A percentile compares a stretch with the other conserved stretches of the same genome.
Evolutionary conservation across 2,888 invertebrate genomes (phyloP).

Genomic region (Drosophila pseudotalamancana): DNA sequence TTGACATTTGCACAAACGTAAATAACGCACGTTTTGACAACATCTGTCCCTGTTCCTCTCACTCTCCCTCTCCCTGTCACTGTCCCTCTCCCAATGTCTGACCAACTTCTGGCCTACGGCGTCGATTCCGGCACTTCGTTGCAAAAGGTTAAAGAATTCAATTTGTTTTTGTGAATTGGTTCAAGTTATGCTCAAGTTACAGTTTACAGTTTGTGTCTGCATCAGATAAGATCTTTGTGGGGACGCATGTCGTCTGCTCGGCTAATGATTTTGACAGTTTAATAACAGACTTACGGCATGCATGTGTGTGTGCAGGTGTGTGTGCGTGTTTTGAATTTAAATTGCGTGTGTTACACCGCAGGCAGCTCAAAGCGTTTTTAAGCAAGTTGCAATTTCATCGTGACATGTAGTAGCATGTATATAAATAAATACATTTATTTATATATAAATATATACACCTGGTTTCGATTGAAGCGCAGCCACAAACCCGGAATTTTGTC

Average conservation of each 20-base stretch:
- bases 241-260: conserved; percentile 2
- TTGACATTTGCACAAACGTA: conserved; percentile 33
- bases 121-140: conserved; percentile 10
- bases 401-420: too few species aligned
- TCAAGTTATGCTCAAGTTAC: conserved; percentile 39
- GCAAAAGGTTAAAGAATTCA: conserved; percentile 36
- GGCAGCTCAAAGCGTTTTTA: conserved; percentile 11
- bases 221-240: conserved; percentile 3
- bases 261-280: conserved; percentile 62
- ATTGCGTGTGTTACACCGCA: conserved; percentile 28
- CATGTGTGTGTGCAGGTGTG: conserved; percentile 5
- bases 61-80: too few species aligned
- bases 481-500: conserved; percentile 8
- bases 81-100: not conserved
- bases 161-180: conserved; percentile 46
- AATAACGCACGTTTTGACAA: not conserved
- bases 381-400: conserved; percentile 9
- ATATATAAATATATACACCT: conserved; percentile 6
- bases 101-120: conserved; percentile 21
- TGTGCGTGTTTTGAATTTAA: conserved; percentile 15
- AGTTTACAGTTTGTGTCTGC: conserved; percentile 14
- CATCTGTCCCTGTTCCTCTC: conserved; percentile 2
- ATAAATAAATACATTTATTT: too few species aligned
- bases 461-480: conserved; percentile 6
- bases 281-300: conserved; percentile 19